Percentiles rank a stretch among this genome's conserved stretches.
Evolutionary conservation across 2,888 invertebrate genomes (phyloP).

Genomic region (Dolichopus griseipennis): DNA sequence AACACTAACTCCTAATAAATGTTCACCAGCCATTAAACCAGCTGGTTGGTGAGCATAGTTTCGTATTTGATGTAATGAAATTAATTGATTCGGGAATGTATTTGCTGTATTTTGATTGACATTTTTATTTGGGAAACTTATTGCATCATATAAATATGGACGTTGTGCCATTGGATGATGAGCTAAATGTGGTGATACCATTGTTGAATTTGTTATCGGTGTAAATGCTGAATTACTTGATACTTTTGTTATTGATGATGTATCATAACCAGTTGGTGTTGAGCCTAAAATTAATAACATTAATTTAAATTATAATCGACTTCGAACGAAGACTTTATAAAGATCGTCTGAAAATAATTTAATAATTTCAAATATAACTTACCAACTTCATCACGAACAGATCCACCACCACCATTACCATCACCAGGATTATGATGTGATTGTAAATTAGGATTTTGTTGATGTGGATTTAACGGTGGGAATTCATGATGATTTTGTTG

Average conservation of each 20-base stretch:
- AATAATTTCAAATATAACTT: conserved; percentile 27
- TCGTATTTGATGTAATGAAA: conserved; percentile 91
- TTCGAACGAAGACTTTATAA: neutral
- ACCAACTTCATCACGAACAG: conserved; percentile 43
- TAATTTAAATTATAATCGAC: neutral
- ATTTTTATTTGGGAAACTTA: conserved; percentile 74
- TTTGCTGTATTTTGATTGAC: conserved; percentile 56
- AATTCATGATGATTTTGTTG: conserved; percentile 46
- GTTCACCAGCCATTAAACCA: conserved; percentile 60
- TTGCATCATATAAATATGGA: conserved; percentile 87
- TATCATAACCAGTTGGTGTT: conserved; percentile 45
- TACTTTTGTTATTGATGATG: conserved; percentile 45
- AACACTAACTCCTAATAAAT: conserved; percentile 49
- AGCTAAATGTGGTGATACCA: conserved; percentile 66
- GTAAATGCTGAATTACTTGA: conserved; percentile 85
- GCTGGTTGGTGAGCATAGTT: conserved; percentile 90
- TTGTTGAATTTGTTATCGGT: conserved; percentile 68
- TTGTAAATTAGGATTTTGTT: conserved; percentile 49
- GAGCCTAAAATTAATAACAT: conserved; percentile 28
- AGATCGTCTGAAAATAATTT: neutral
- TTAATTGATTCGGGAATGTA: conserved; percentile 83
- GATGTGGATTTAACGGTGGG: conserved; percentile 42
- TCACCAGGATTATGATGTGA: conserved; percentile 54
- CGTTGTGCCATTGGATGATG: conserved; percentile 62
- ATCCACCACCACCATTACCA: conserved; percentile 38